phyloP scores from a whole-genome alignment of 2,888 invertebrate genomes.

The Barypeithes pellucidus region DNA sequence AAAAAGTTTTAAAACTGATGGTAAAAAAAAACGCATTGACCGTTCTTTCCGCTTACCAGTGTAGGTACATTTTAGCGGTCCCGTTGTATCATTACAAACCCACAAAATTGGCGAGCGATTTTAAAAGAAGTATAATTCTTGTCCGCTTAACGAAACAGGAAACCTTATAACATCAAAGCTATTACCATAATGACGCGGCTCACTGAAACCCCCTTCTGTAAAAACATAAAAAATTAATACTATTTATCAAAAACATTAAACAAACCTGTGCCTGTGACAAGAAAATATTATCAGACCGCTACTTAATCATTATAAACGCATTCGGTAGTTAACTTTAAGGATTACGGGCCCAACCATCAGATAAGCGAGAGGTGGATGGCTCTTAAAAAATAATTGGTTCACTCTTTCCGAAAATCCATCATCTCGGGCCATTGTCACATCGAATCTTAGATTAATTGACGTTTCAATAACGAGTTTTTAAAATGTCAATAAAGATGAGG shows the following conservation, averaged over 20 bases:
- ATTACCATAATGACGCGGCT: conserved; percentile 6
- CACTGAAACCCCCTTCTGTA: conserved; percentile 13
- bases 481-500: conserved; percentile 64
- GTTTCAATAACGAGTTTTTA: conserved; percentile 67
- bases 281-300: conserved; percentile 50
- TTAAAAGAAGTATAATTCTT: background rate
- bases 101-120: background rate
- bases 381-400: conserved; percentile 56
- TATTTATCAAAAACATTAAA: conserved; percentile 52
- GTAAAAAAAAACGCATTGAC: no score
- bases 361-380: conserved; percentile 54
- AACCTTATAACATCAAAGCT: conserved; percentile 4
- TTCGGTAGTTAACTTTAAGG: conserved; percentile 54
- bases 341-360: conserved; percentile 57
- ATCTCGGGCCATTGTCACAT: conserved; percentile 60
- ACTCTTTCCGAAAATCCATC: conserved; percentile 57
- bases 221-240: conserved; percentile 30
- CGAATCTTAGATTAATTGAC: conserved; percentile 64
- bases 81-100: no score
- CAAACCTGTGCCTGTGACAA: conserved; percentile 49
- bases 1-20: no score
- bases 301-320: conserved; percentile 52
- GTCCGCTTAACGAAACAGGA: conserved; percentile 3
- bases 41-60: no score
- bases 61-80: no score